These are phyloP conservation scores for Paradoxurus hermaphroditus DNA, from an alignment of 2,113 vertebrate species.

Conservation along the genomic window DNA sequence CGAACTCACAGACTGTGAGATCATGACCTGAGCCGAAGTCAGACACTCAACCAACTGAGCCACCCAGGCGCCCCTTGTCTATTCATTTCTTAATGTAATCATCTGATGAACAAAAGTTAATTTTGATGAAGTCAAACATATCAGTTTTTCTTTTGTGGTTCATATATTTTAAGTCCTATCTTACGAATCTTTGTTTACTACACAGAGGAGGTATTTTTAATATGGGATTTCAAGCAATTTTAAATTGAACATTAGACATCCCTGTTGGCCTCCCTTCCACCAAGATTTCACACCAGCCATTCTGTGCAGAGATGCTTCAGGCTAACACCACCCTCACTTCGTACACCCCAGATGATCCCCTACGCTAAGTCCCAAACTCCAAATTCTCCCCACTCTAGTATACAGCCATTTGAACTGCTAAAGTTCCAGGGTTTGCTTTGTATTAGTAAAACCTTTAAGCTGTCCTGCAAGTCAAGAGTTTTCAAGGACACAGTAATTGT, in stretches of 20 bases:
- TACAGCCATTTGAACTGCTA: neutral
- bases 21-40: too few relatives aligned
- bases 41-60: too few relatives aligned
- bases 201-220: neutral
- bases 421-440: neutral
- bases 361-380: neutral
- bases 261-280: neutral
- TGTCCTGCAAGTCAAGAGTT: neutral
- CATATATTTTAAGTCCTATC: neutral
- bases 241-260: neutral
- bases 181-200: neutral
- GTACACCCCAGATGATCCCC: neutral
- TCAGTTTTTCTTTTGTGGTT: neutral
- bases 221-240: neutral
- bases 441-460: neutral
- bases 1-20: too few relatives aligned
- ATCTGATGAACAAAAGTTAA: neutral
- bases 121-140: neutral
- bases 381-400: neutral
- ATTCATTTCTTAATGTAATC: neutral
- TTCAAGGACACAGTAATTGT: neutral
- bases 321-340: neutral
- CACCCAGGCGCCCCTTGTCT: too few relatives aligned
- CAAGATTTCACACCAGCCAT: neutral
- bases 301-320: neutral